These are phyloP conservation scores for Catharus minimus DNA, from an alignment of 2,113 vertebrate species.

Conservation along the genomic window DNA sequence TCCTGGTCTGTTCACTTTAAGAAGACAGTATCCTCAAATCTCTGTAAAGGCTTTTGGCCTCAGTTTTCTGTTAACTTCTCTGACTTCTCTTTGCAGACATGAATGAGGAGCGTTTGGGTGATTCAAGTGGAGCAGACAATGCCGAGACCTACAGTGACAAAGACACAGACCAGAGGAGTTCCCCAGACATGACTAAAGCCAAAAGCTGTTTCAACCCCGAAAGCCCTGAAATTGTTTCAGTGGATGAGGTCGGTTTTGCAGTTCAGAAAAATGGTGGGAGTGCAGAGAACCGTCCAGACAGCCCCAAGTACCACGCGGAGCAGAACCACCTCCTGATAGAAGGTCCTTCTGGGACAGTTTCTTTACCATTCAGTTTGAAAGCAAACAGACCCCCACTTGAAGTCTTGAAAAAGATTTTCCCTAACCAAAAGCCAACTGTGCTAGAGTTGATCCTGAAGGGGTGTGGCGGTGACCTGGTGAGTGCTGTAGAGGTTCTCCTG, in stretches of 20 bases:
- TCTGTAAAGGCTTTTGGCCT: not conserved
- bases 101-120: conserved; percentile 83
- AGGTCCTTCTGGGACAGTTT: conserved; percentile 87
- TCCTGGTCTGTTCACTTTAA: not conserved
- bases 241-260: conserved; percentile 83
- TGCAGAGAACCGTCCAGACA: conserved; percentile 78
- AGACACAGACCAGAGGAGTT: conserved; percentile 86
- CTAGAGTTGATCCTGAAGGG: conserved; percentile 95
- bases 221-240: conserved; percentile 83
- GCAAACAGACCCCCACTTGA: conserved; percentile 93
- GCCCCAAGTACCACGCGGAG: conserved; percentile 83
- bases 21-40: not conserved
- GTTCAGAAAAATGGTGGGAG: conserved; percentile 75
- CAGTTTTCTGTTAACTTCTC: conserved; percentile 9
- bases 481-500: conserved; percentile 93
- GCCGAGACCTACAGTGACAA: conserved; percentile 88
- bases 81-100: conserved; percentile 78
- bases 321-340: conserved; percentile 88
- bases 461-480: conserved; percentile 93
- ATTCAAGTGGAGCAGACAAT: conserved; percentile 79
- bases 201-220: conserved; percentile 87
- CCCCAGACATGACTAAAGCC: conserved; percentile 85
- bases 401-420: conserved; percentile 96
- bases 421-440: conserved; percentile 91
- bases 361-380: conserved; percentile 88